Evolutionary conservation across 2,113 vertebrate species (phyloP), one percentile per base, ranked within the genome.

Genomic region (Prinia subflava): DNA sequence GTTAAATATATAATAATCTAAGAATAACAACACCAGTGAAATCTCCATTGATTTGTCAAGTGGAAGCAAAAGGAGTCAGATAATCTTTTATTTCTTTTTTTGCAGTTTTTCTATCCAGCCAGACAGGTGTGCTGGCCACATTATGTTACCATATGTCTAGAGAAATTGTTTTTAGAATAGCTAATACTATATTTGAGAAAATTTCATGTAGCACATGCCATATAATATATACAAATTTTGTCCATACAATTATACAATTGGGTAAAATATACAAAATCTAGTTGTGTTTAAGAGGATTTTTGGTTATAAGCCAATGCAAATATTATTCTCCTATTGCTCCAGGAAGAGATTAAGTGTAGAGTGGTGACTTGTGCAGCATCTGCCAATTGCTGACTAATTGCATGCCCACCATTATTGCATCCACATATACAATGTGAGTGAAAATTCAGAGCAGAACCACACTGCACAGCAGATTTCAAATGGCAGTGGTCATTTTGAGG

Each of bases 311-410:
- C 94, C 94, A 97, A 92, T 87, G 90, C 64, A 97, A 97, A 96
- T 95, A 96, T 96, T 97, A 91, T 94, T 96, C 75, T 95, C 83
- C 60, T 50, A 80, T 90, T 92, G 92, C 95, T 95, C 68, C 85
- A 91, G 83, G 90, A 95, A 96, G 37, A 88, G 77, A 93, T 92
- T 92, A 92, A 93, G 78, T 74, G 47, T 68, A 95, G 90, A 94
- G 68, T 80, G 87, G 77, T 80, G 84, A 87, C 82, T 96, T 73
- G 70, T 85, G 65, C 83, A 93, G 87, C 0, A 0, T 90, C 59
- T 73, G 69, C 93, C 96, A 96, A 64, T 69, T 90, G 94, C 75
- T 96, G 81, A 88, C 53, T 95, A 90, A 95, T 90, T 87, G 31
- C 25, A 70, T 70, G 80, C 68, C 86, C 86, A 41, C 89, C 71